A percentile compares a stretch with the other conserved stretches of the same genome.
phyloP scores from a whole-genome alignment of 2,797 vertebrate genomes.

The Mormyrops boulengeri region DNA sequence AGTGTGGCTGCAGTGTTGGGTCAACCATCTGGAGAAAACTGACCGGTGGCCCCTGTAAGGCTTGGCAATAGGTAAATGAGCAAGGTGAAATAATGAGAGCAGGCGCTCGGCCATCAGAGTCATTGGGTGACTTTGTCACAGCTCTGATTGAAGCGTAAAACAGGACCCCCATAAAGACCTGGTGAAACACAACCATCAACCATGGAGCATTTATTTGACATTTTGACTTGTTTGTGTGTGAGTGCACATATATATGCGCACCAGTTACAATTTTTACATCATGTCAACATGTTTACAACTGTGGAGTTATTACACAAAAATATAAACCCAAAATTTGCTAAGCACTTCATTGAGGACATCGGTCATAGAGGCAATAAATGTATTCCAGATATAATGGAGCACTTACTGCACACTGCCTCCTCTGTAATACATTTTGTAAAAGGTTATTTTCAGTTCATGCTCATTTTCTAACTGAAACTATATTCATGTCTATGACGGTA shows the following conservation, averaged over 20 bases:
- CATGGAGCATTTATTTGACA: slow-evolving; percentile 54
- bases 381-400: slow-evolving; percentile 31
- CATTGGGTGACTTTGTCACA: neutral
- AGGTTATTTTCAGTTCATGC: neutral
- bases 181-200: slow-evolving; percentile 30
- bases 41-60: neutral
- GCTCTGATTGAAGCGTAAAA: neutral
- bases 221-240: slow-evolving; percentile 35
- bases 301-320: slow-evolving; percentile 33
- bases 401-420: neutral
- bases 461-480: neutral
- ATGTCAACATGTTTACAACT: slow-evolving; percentile 46
- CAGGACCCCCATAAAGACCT: neutral
- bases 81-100: neutral
- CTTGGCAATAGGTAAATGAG: neutral
- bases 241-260: slow-evolving; percentile 32
- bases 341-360: slow-evolving; percentile 37
- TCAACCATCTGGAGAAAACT: neutral
- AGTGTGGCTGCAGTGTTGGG: neutral
- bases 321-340: slow-evolving; percentile 45
- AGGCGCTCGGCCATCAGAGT: neutral
- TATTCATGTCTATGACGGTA: neutral
- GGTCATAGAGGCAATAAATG: slow-evolving; percentile 27
- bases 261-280: slow-evolving; percentile 48
- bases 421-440: neutral